Conservation (phyloP, 2,113 vertebrate genomes). For the Caretta caretta region DNA sequence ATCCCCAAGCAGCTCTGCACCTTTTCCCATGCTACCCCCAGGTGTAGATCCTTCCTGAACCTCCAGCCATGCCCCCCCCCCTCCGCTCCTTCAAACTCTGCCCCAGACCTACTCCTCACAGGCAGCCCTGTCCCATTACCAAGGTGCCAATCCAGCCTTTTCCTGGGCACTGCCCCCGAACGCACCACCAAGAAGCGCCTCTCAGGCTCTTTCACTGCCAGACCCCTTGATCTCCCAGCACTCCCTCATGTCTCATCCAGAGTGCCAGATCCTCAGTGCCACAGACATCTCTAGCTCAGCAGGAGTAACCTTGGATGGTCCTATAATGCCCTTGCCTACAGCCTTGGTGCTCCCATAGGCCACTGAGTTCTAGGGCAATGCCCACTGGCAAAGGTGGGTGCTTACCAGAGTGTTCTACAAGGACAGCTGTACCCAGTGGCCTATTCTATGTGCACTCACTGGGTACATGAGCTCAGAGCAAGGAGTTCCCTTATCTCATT, state of each 20-base stretch:
- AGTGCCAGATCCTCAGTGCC: rapidly evolving
- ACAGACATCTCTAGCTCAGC: neutral
- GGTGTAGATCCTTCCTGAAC: neutral
- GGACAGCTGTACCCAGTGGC: conserved; percentile 16
- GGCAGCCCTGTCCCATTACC: neutral
- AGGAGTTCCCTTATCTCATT: conserved; percentile 56
- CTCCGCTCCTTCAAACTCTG: neutral
- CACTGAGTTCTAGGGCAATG: rapidly evolving
- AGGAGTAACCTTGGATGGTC: neutral
- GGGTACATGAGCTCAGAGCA: neutral
- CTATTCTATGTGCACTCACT: rapidly evolving
- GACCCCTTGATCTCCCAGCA: neutral
- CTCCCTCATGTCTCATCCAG: neutral
- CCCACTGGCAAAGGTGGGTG: neutral
- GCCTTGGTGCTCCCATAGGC: neutral
- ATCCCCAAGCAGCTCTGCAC: neutral
- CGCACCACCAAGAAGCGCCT: neutral
- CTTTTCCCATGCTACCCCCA: neutral
- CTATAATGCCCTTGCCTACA: rapidly evolving
- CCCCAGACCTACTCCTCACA: neutral
- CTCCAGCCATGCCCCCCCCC: neutral
- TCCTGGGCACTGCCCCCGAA: neutral
- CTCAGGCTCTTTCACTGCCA: rapidly evolving
- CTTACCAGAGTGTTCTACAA: conserved; percentile 24
- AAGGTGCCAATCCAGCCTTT: neutral